Percentiles rank a stretch among this genome's conserved stretches.
Evolutionary conservation across 2,797 vertebrate species (phyloP).

Genomic region (Sebastes diploproa): DNA sequence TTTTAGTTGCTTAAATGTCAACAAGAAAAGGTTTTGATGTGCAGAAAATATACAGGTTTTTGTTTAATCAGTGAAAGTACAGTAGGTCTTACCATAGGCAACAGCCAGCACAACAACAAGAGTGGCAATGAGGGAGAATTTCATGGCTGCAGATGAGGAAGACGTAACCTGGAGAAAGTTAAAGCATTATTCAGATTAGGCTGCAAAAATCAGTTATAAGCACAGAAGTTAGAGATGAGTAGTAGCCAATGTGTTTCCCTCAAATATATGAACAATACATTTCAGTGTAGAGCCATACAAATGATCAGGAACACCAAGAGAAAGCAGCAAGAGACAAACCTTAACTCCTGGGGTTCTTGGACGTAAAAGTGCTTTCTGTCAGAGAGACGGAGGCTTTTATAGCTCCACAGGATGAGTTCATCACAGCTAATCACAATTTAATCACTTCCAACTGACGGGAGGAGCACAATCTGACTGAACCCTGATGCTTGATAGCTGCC

Average conservation of each 20-base stretch:
- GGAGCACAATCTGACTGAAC: conserved; percentile 44
- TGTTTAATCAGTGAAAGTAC: not conserved
- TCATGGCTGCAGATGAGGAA: conserved; percentile 68
- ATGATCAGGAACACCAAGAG: not conserved
- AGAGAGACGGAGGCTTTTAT: conserved; percentile 52
- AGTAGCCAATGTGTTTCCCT: not conserved
- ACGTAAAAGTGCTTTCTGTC: conserved; percentile 42
- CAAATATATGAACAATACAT: not conserved
- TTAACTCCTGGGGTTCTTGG: conserved; percentile 42
- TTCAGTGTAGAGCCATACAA: not conserved
- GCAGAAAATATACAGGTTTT: not conserved
- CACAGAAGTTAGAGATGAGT: not conserved
- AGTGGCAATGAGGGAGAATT: conserved; percentile 57
- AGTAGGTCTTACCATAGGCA: conserved; percentile 55
- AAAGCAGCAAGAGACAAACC: conserved; percentile 46
- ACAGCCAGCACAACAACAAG: conserved; percentile 68
- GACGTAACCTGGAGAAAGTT: conserved; percentile 25
- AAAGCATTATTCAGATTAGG: not conserved
- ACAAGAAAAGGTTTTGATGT: not conserved
- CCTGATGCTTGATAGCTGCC: conserved; percentile 54
- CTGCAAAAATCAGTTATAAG: not conserved
- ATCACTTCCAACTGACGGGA: conserved; percentile 22
- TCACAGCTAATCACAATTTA: conserved; percentile 18
- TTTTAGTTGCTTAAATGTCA: not conserved
- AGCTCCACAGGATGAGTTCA: conserved; percentile 26